Evolutionary conservation across 1,140 invertebrate species (phyloP), one percentile per base, ranked within the genome.

Genomic region (Diorhabda carinulata): DNA sequence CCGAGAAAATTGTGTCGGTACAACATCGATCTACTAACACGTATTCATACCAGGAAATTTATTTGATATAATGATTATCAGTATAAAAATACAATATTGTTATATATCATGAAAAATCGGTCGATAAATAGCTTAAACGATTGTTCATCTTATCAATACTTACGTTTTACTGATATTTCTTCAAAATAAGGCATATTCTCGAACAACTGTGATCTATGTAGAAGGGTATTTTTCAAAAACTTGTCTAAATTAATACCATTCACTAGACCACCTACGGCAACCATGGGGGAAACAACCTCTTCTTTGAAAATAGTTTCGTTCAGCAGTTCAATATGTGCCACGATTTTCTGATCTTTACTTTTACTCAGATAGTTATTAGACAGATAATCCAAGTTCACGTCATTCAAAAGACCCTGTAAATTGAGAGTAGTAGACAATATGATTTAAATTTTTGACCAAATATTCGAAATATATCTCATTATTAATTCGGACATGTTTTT

Each of bases 341-440:
- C 47, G 40, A 79, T 75, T 40, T 57, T 73, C 70, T 81, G 80
- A 61, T 77, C 57, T 70, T 72, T 74, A 0, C 74, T 73, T 72
- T 78, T 79, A 59, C 79, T 81, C 10, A 81, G 76, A 67, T 81
- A 81, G 52, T 80, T 79, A 57, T 78, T 52, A 9, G 68, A 40
- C 25, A 81, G 59, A 42, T 65, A 61, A 3, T 71, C 57, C 40
- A 79, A 41, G 43, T 76, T 73, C 3, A 74, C 65, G 40, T 68
- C 74, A 64, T 78, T 72, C 5, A 81, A 65, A 59, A 66, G 70
- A 57, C 77, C 78, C 74, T 79, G 44, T 41, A 77, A 76, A 67
- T 10, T 64, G 43, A 60, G 25, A 60, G 52, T 57, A 10, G 57
- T 10, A 59, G 10, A 10, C 9, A 10, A 2, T 10, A 6, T 52